A percentile compares a stretch with the other conserved stretches of the same genome.
Conservation (phyloP, 2,888 invertebrate genomes). For the Heliconius cydno region DNA sequence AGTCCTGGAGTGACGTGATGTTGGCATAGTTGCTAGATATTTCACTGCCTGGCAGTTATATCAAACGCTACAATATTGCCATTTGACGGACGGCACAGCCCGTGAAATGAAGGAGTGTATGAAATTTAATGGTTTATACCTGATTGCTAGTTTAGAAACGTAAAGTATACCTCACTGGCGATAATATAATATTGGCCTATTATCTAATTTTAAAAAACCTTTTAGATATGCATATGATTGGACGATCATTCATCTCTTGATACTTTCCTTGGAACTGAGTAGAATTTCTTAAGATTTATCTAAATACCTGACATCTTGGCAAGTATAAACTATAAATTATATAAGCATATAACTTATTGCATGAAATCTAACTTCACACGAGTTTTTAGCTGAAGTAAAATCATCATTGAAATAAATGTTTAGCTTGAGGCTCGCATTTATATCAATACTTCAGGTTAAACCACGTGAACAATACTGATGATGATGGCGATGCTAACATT, state of each 20-base stretch:
- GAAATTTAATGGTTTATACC: not conserved
- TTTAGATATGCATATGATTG: not conserved
- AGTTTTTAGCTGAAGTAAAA: not conserved
- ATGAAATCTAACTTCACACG: not conserved
- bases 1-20: conserved; percentile 8
- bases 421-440: not conserved
- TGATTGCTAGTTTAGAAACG: not conserved
- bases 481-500: not conserved
- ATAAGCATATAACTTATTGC: not conserved
- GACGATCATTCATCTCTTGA: too few species aligned
- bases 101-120: not conserved
- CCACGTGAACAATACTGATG: not conserved
- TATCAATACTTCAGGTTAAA: conserved; percentile 8
- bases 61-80: conserved; percentile 5
- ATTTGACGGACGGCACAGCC: conserved; percentile 9
- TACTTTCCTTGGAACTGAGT: not conserved
- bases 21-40: not conserved
- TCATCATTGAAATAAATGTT: not conserved
- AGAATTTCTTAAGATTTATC: not conserved
- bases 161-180: not conserved
- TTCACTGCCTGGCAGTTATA: not conserved
- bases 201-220: too few species aligned
- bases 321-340: not conserved
- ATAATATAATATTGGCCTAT: not conserved
- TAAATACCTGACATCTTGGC: not conserved